phyloP scores from a whole-genome alignment of 2,888 invertebrate species.

The Zonitis immaculata region DNA sequence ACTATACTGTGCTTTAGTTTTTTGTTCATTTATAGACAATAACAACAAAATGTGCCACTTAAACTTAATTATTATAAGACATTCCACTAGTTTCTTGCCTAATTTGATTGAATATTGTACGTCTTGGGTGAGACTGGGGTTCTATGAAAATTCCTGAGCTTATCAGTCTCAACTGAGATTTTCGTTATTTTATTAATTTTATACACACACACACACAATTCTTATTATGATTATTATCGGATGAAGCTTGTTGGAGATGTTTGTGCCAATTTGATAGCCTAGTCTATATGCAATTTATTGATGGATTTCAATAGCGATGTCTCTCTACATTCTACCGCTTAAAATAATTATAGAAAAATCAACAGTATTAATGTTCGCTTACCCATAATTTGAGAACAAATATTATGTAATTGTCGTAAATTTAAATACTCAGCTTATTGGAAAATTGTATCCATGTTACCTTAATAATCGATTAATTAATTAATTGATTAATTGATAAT shows the following conservation, averaged over 20 bases:
- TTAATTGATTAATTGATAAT: not conserved
- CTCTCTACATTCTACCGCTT: not conserved
- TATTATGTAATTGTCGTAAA: too few relatives aligned
- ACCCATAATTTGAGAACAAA: not conserved
- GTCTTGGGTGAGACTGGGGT: too few relatives aligned
- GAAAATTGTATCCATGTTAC: not conserved
- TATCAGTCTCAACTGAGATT: not conserved
- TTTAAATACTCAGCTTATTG: too few relatives aligned
- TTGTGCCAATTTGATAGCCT: not conserved
- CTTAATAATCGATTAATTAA: too few relatives aligned
- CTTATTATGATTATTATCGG: not conserved
- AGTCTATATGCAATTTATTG: not conserved
- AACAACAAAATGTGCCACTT: not conserved
- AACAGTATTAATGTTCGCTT: not conserved
- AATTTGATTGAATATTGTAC: not conserved
- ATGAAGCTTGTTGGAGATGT: too few relatives aligned
- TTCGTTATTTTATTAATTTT: too few relatives aligned
- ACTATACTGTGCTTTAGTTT: not conserved
- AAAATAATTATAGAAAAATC: not conserved
- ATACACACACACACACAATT: too few relatives aligned
- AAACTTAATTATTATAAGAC: conserved; percentile 1
- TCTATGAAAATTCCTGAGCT: too few relatives aligned
- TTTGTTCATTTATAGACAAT: not conserved
- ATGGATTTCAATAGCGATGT: too few relatives aligned
- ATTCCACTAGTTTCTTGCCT: conserved; percentile 5